Percentiles rank a stretch among this genome's conserved stretches.
Conservation (phyloP, 2,797 vertebrate species). For the Ambastaia sidthimunki region DNA sequence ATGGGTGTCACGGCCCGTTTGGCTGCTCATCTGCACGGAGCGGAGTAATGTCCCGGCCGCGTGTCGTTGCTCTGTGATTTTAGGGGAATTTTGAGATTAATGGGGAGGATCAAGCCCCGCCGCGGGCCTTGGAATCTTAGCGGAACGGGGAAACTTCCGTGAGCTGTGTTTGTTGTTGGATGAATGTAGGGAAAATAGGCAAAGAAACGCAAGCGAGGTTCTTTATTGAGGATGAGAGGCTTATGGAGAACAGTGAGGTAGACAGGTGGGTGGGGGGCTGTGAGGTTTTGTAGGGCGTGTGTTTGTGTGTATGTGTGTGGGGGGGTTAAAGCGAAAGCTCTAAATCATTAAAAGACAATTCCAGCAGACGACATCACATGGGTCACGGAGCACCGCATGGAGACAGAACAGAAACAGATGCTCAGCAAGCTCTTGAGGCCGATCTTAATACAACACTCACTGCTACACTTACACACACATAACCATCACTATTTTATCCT, state of each 20-base stretch:
- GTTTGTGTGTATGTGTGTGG: constrained; percentile 38
- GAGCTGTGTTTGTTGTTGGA: constrained; percentile 43
- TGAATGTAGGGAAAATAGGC: constrained; percentile 8
- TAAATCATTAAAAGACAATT: constrained; percentile 61
- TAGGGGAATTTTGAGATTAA: constrained; percentile 54
- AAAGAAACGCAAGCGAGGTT: constrained; percentile 6
- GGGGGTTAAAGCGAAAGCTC: constrained; percentile 32
- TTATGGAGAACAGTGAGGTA: constrained; percentile 28
- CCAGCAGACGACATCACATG: constrained; percentile 49
- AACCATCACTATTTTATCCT: no score
- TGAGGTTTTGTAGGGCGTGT: constrained; percentile 20
- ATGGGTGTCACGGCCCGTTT: constrained; percentile 8
- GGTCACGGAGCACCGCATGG: constrained; percentile 41
- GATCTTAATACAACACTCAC: constrained; percentile 28
- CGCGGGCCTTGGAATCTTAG: no score
- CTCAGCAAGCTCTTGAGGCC: constrained; percentile 44
- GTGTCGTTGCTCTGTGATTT: constrained; percentile 39
- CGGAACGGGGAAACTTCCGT: constrained; percentile 37
- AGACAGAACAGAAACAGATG: constrained; percentile 56
- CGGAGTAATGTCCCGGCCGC: constrained; percentile 30
- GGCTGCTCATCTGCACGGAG: constrained; percentile 18
- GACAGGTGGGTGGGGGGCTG: constrained; percentile 29
- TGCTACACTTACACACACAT: not conserved
- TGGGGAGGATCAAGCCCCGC: constrained; percentile 49
- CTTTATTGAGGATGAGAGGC: constrained; percentile 6